A percentile compares a stretch with the other conserved stretches of the same genome.
Conservation (phyloP, 2,888 invertebrate genomes). For the Drosophila koepferae region DNA sequence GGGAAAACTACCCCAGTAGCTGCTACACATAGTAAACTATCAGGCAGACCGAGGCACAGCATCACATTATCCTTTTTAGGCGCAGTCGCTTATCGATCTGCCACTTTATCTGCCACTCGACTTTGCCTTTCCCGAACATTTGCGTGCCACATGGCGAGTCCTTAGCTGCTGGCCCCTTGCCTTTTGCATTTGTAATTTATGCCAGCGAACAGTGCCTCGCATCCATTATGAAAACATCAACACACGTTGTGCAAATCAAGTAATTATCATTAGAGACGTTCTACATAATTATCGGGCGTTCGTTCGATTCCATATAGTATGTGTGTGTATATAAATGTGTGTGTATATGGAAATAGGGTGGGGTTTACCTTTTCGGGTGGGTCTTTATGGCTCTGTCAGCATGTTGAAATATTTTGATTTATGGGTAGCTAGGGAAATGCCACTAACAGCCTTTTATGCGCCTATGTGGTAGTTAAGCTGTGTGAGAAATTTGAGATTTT, state of each 20-base stretch:
- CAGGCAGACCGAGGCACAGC: conserved; percentile 34
- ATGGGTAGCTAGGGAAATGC: conserved; percentile 39
- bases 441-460: conserved; percentile 16
- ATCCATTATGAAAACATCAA: conserved; percentile 76
- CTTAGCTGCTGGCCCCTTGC: conserved; percentile 13
- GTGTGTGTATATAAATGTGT: background rate
- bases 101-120: conserved; percentile 67
- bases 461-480: conserved; percentile 30
- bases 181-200: conserved; percentile 69
- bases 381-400: conserved; percentile 38
- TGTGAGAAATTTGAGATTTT: conserved; percentile 47
- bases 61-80: conserved; percentile 50
- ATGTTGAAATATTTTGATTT: conserved; percentile 58
- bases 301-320: conserved; percentile 26
- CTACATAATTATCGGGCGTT: conserved; percentile 70
- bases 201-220: conserved; percentile 40
- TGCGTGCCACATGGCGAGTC: conserved; percentile 60
- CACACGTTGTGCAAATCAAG: conserved; percentile 79
- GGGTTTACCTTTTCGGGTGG: conserved; percentile 19
- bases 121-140: conserved; percentile 50
- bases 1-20: conserved; percentile 10
- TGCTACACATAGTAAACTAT: background rate
- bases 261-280: conserved; percentile 72
- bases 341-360: background rate
- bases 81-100: conserved; percentile 51